Evolutionary conservation across 2,888 invertebrate species (phyloP), one percentile per base, ranked within the genome.

Genomic region (Plemyria rubiginata): DNA sequence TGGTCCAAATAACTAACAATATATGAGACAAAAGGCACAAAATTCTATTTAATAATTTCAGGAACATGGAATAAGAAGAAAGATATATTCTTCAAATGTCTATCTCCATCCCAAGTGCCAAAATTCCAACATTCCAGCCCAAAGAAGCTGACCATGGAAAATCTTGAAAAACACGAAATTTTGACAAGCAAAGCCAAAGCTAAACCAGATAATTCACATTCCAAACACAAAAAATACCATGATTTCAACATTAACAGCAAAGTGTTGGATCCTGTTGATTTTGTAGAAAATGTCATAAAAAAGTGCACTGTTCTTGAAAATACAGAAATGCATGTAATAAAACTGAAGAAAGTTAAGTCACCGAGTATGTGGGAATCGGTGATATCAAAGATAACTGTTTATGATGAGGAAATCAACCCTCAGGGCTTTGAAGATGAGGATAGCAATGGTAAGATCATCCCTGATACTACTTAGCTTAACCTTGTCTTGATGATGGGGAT

Each of bases 11-110:
- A n/a, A n/a, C n/a, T n/a, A n/a, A n/a, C n/a, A n/a, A n/a, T n/a
- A n/a, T n/a, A n/a, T n/a, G n/a, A n/a, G n/a, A n/a, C n/a, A n/a
- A n/a, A n/a, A n/a, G n/a, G n/a, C n/a, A n/a, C n/a, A n/a, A n/a
- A n/a, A 38, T 11, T 45, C 8, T 8, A 15, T 8, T 6, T 43
- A 43, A 45, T 36, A 32, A 11, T 46, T 38, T 36, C 53, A 62
- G 62, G 53, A 4, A 38, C 43, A 12, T 64, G 64, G 64, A 16
- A 57, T 7, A 53, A 3, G 16, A 54, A 41, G 29, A 60, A 64
- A 46, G 45, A 56, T 3, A 38, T 29, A 13, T 46, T 64, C 29
- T 50, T 32, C 32, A 49, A 50, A 7, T 38, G 57, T 16, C 32
- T 64, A 29, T 45, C 56, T 54, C 12, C 60, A 0, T 13, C n/a